A percentile compares a stretch with the other conserved stretches of the same genome.
phyloP scores from a whole-genome alignment of 2,797 vertebrate species.

The Tenualosa thibaudeaui region DNA sequence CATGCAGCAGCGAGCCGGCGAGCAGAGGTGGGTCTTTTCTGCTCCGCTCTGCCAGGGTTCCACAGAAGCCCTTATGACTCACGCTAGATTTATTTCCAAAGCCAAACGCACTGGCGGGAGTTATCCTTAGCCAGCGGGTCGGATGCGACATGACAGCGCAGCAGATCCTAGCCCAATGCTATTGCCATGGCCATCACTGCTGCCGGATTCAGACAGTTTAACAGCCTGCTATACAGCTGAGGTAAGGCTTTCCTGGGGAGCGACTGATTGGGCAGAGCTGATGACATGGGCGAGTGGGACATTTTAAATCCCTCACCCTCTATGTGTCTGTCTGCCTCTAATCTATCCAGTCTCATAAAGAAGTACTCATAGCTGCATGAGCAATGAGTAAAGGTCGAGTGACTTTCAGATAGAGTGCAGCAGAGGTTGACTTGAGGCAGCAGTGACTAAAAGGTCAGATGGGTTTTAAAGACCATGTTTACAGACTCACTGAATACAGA shows the following conservation, averaged over 20 bases:
- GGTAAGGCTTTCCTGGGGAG: neutral
- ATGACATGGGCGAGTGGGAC: neutral
- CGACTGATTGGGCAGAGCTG: too few species aligned
- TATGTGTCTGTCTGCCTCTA: neutral
- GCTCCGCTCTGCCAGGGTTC: slow-evolving; percentile 6
- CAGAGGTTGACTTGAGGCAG: neutral
- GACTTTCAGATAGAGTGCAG: neutral
- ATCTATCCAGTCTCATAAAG: neutral
- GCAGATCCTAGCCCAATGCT: neutral
- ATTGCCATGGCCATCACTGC: neutral
- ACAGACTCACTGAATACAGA: neutral
- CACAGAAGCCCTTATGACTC: slow-evolving; percentile 36
- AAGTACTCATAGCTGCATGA: neutral
- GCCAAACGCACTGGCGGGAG: slow-evolving; percentile 18
- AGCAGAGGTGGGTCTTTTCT: neutral
- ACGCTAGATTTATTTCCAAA: slow-evolving; percentile 29
- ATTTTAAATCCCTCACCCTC: neutral
- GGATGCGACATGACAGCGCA: slow-evolving; percentile 18
- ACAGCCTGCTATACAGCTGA: neutral
- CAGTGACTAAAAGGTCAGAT: neutral
- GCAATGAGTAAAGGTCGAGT: neutral
- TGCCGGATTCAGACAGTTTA: neutral
- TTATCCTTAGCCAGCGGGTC: neutral
- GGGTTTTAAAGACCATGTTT: neutral
- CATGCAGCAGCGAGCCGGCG: neutral